phyloP scores from a whole-genome alignment of 2,888 invertebrate species.

The Melanargia galathea region DNA sequence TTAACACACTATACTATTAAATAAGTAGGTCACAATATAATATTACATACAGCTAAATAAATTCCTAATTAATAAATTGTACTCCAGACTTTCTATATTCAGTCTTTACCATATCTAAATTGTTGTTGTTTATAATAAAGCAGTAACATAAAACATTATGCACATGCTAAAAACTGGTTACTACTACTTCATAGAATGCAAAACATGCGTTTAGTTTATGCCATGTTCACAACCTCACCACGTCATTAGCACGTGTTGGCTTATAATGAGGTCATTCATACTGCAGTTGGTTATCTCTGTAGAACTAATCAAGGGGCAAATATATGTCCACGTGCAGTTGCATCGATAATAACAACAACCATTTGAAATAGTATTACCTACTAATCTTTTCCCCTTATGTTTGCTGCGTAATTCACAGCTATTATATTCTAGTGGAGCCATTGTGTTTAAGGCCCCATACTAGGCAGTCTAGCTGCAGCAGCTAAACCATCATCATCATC shows the following conservation, averaged over 20 bases:
- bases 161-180: conserved; percentile 10
- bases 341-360: conserved; percentile 23
- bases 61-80: background rate
- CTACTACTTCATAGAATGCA: background rate
- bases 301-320: conserved; percentile 40
- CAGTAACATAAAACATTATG: background rate
- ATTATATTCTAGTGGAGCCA: no score
- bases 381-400: background rate
- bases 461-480: no score
- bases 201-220: conserved; percentile 11
- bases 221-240: conserved; percentile 23
- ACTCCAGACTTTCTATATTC: no score
- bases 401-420: background rate
- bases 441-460: no score
- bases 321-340: conserved; percentile 34
- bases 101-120: background rate
- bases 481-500: no score
- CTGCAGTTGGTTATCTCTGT: conserved; percentile 29
- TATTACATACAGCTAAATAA: background rate
- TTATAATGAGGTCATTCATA: conserved; percentile 29
- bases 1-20: background rate
- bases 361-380: background rate
- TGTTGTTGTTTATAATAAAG: conserved; percentile 4
- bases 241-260: conserved; percentile 31
- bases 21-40: background rate